phyloP scores from a whole-genome alignment of 2,797 vertebrate species.

The Phalloptychus januarius region DNA sequence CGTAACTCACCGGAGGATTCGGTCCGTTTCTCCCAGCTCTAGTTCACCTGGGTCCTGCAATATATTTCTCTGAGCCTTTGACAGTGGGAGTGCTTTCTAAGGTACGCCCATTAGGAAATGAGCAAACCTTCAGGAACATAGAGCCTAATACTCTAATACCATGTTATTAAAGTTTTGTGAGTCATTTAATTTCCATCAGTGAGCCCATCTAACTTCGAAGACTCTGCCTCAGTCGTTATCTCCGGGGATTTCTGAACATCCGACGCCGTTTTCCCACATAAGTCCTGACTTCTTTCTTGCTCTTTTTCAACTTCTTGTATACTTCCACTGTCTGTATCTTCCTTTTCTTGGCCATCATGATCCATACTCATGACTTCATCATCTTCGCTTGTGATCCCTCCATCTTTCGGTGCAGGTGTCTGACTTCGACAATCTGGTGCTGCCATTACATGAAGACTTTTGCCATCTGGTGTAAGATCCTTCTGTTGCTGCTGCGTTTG shows the following conservation, averaged over 20 bases:
- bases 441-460: neutral
- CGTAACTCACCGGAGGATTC: constrained; percentile 51
- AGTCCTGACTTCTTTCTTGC: constrained; percentile 28
- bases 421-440: constrained; percentile 10
- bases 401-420: constrained; percentile 17
- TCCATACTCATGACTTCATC: constrained; percentile 17
- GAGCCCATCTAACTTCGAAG: constrained; percentile 49
- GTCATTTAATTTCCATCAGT: constrained; percentile 56
- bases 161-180: constrained; percentile 75
- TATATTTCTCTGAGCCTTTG: constrained; percentile 54
- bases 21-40: constrained; percentile 47
- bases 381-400: constrained; percentile 15
- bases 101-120: constrained; percentile 51
- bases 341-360: constrained; percentile 23
- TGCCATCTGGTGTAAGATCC: constrained; percentile 19
- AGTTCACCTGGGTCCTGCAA: constrained; percentile 55
- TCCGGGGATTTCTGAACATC: constrained; percentile 36
- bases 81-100: constrained; percentile 66
- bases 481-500: constrained; percentile 53
- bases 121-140: constrained; percentile 60
- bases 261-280: constrained; percentile 30
- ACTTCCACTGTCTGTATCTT: constrained; percentile 16
- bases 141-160: constrained; percentile 67
- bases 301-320: constrained; percentile 36
- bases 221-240: constrained; percentile 34